Conservation (phyloP, 2,888 invertebrate genomes). For the Drosophila fulvimacula region DNA sequence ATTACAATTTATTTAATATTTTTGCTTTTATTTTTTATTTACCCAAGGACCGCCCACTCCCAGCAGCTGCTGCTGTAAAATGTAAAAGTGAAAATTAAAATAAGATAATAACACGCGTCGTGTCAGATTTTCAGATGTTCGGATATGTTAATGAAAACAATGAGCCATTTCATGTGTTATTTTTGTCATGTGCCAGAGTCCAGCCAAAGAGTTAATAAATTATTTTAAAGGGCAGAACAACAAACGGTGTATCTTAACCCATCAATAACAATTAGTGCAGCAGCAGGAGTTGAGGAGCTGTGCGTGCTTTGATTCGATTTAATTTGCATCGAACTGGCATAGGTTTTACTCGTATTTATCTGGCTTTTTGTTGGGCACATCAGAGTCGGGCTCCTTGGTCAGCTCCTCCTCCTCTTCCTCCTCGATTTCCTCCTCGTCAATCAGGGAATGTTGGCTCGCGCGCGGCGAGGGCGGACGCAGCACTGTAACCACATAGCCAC, state of each 20-base stretch:
- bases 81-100: constrained; percentile 42
- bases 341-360: constrained; percentile 36
- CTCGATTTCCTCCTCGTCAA: constrained; percentile 5
- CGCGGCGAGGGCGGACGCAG: constrained; percentile 53
- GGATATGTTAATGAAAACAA: constrained; percentile 69
- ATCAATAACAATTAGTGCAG: constrained; percentile 39
- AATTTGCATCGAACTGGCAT: not conserved
- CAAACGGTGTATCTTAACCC: constrained; percentile 48
- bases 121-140: constrained; percentile 70
- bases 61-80: constrained; percentile 12
- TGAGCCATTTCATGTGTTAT: constrained; percentile 44
- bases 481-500: constrained; percentile 50
- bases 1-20: constrained; percentile 48
- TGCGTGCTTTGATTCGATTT: constrained; percentile 18
- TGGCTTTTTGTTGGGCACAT: constrained; percentile 19
- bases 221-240: constrained; percentile 28
- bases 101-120: constrained; percentile 67
- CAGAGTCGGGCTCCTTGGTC: not conserved
- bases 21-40: constrained; percentile 7
- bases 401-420: constrained; percentile 17
- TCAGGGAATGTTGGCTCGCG: constrained; percentile 8
- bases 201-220: constrained; percentile 33
- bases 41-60: constrained; percentile 1
- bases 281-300: not conserved
- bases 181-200: constrained; percentile 30